Evolutionary conservation across 64 coral and sea anemone species (phyloP), one percentile per base, ranked within the genome.

Genomic region (Actinia tenebrosa): DNA sequence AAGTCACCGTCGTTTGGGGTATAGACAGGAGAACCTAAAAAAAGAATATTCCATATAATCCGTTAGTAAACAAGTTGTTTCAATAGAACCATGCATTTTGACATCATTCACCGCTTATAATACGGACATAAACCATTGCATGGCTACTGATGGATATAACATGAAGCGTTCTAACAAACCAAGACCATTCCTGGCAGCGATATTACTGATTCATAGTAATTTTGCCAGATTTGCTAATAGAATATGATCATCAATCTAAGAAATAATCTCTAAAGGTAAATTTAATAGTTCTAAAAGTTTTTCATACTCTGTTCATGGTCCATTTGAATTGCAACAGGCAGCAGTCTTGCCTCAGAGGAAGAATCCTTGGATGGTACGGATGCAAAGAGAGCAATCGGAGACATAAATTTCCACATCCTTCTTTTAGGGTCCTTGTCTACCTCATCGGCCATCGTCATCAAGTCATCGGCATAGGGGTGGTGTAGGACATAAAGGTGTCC

Each of bases 371-470:
- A 56, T 53, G 90, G 84, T 14, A 71, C 85, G 13, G 94, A 93
- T 14, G 63, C 91, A 91, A 97, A 97, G 46, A 97, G 16, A 45
- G 94, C 94, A 37, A 97, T 91, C 14, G 94, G 94, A 26, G 94
- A 84, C 86, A 86, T 62, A 3, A 88, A 78, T 8, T 80, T 80
- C 94, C 94, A 97, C 94, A 97, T 97, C 68, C 91, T 90, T 11
- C 94, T 91, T 16, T 60, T 53, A 14, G 91, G 59, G 18, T 72
- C 77, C 54, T 58, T 43, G 20, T 84, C 88, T 19, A 19, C 50
- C 19, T 93, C 56, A 58, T 97, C 94, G 2, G 84, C 64, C 18
- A 97, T n/a, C 3, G 88, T 90, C 23, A 19, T 17, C 20, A 97
- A 63, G 60, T 97, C 82, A 69, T 92, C 86, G 13, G 82, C 88